These are phyloP conservation scores for Sitta carolinensis DNA, from an alignment of 2,797 vertebrate genomes.

Conservation along the genomic window DNA sequence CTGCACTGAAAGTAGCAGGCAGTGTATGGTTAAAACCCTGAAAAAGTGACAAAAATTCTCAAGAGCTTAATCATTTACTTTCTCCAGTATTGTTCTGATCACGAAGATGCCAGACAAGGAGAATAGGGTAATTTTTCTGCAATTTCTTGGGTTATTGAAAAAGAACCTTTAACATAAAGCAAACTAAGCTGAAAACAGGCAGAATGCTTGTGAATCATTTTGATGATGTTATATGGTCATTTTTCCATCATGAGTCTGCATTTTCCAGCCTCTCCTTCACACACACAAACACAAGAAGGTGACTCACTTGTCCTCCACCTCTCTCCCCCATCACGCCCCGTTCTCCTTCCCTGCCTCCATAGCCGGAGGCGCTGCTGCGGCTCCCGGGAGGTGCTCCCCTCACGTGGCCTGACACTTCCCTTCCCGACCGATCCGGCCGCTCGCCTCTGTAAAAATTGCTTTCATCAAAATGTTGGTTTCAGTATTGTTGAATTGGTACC, in stretches of 20 bases:
- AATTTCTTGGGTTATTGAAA: neutral
- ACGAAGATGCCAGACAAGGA: neutral
- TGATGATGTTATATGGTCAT: neutral
- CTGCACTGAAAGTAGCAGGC: neutral
- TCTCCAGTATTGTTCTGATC: neutral
- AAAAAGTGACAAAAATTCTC: neutral
- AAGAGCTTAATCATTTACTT: neutral
- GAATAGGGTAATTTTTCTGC: neutral
- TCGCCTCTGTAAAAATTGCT: constrained; percentile 71
- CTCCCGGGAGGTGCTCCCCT: constrained; percentile 83
- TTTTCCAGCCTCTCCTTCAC: neutral
- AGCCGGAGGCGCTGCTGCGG: constrained; percentile 83
- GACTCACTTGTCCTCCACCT: constrained; percentile 79
- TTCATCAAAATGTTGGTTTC: constrained; percentile 51
- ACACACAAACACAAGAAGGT: neutral
- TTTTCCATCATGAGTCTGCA: neutral
- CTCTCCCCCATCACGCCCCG: constrained; percentile 85
- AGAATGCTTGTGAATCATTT: neutral
- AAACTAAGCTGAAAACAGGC: neutral
- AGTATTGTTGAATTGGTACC: neutral
- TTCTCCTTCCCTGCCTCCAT: constrained; percentile 84
- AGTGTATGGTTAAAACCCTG: neutral
- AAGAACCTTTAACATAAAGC: neutral
- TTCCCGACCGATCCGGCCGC: constrained; percentile 86
- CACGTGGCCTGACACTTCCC: constrained; percentile 86